Evolutionary conservation across 2,113 vertebrate genomes (phyloP).

Genomic region (Perca fluviatilis): DNA sequence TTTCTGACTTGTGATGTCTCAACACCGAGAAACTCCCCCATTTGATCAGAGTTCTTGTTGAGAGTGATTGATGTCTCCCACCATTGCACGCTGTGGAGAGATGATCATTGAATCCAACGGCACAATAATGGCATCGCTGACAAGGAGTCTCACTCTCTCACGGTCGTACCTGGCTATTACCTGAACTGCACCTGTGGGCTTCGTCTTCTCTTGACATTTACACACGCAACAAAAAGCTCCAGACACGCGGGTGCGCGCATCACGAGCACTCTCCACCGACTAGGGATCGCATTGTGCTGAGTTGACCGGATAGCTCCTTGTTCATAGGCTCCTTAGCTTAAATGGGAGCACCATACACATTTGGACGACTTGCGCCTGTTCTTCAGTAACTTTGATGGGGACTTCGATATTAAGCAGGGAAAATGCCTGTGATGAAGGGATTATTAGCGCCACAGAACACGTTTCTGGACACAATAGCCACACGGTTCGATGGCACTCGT

Average conservation of each 20-base stretch:
- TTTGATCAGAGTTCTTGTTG: constrained; percentile 27
- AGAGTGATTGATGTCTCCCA: constrained; percentile 50
- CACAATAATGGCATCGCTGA: constrained; percentile 69
- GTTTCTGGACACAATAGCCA: constrained; percentile 98
- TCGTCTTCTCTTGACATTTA: constrained; percentile 43
- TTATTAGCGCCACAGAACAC: constrained; percentile 98
- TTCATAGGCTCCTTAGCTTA: constrained; percentile 48
- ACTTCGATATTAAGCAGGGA: constrained; percentile 90
- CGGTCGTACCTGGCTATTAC: constrained; percentile 55
- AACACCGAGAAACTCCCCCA: background rate
- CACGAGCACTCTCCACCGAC: constrained; percentile 49
- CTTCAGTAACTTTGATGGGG: constrained; percentile 93
- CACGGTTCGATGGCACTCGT: constrained; percentile 99
- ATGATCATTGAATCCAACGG: constrained; percentile 48
- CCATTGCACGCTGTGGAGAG: constrained; percentile 61
- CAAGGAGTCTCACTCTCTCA: constrained; percentile 51
- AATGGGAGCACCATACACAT: constrained; percentile 56
- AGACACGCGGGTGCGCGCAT: constrained; percentile 61
- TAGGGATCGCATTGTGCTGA: constrained; percentile 63
- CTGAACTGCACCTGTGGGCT: constrained; percentile 81
- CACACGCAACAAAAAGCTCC: constrained; percentile 58
- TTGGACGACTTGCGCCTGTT: constrained; percentile 62
- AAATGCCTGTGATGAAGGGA: constrained; percentile 99
- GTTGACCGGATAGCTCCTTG: constrained; percentile 59
- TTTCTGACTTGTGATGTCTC: constrained; percentile 26